These are phyloP conservation scores for Xenus cinereus DNA, from an alignment of 2,113 vertebrate genomes.

Conservation along the genomic window DNA sequence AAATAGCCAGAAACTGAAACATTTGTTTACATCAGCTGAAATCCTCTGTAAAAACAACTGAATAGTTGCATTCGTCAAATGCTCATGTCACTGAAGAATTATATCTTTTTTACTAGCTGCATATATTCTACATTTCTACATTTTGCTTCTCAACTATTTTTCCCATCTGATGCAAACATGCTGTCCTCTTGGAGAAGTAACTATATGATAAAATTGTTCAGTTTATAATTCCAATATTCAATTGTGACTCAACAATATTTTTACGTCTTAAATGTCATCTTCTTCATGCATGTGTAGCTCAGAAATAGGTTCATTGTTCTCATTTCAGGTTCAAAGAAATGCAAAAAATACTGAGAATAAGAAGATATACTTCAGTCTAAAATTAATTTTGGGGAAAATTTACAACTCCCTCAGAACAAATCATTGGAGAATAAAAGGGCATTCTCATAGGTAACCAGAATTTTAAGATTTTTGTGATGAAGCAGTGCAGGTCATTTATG, in stretches of 20 bases:
- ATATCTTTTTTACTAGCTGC: neutral
- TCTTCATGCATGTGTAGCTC: neutral
- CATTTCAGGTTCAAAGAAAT: neutral
- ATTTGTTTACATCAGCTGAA: neutral
- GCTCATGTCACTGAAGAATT: neutral
- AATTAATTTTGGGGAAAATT: neutral
- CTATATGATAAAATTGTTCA: neutral
- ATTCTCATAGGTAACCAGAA: neutral
- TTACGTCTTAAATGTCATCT: neutral
- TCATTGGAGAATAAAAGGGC: neutral
- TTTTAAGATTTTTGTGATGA: neutral
- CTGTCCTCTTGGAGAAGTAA: neutral
- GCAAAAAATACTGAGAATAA: neutral
- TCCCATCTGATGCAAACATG: neutral
- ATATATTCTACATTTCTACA: neutral
- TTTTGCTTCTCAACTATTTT: neutral
- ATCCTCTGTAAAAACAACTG: neutral
- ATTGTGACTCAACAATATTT: neutral
- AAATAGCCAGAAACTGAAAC: neutral
- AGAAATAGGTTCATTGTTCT: neutral
- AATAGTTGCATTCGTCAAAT: neutral
- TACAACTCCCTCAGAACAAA: neutral
- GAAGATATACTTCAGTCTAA: neutral
- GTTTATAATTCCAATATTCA: neutral
- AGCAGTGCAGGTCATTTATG: neutral